These are phyloP conservation scores for Enoplosus armatus DNA, from an alignment of 2,797 vertebrate genomes.

Conservation along the genomic window DNA sequence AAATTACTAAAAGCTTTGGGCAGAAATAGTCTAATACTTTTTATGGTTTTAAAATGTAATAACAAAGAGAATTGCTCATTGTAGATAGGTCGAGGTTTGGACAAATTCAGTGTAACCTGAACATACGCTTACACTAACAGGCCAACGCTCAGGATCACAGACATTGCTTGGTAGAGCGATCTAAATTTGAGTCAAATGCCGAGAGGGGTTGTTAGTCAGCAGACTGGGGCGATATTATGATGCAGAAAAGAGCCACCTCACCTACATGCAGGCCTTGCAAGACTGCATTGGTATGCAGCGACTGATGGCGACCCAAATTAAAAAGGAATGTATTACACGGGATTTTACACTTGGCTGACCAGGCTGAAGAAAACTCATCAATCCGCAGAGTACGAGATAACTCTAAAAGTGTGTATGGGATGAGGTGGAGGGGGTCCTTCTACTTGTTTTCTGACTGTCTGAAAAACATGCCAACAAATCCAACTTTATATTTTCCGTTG, in stretches of 20 bases:
- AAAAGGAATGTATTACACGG: constrained; percentile 75
- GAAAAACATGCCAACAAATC: constrained; percentile 39
- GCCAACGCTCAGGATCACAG: not conserved
- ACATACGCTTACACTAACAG: not conserved
- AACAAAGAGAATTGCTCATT: not conserved
- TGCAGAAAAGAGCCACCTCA: constrained; percentile 15
- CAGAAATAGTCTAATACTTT: not conserved
- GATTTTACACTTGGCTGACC: constrained; percentile 70
- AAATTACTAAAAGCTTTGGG: not conserved
- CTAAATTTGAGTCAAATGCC: constrained; percentile 32
- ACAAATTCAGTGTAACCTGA: not conserved
- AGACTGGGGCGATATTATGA: not conserved
- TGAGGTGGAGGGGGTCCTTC: not conserved
- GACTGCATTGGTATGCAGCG: constrained; percentile 62
- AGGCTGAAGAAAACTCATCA: constrained; percentile 72
- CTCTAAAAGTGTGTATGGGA: constrained; percentile 15
- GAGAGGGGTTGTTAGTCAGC: constrained; percentile 19
- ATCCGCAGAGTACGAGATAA: constrained; percentile 59
- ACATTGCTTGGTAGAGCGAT: constrained; percentile 29
- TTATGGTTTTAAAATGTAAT: constrained; percentile 10
- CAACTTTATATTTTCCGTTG: constrained; percentile 1
- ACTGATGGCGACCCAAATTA: constrained; percentile 63
- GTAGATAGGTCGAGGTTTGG: not conserved
- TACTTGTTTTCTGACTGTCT: constrained; percentile 55
- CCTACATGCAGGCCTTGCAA: constrained; percentile 19